A percentile compares a stretch with the other conserved stretches of the same genome.
These are phyloP conservation scores for Coracias cyanogaster DNA, from an alignment of 2,797 vertebrate species.

Conservation along the genomic window DNA sequence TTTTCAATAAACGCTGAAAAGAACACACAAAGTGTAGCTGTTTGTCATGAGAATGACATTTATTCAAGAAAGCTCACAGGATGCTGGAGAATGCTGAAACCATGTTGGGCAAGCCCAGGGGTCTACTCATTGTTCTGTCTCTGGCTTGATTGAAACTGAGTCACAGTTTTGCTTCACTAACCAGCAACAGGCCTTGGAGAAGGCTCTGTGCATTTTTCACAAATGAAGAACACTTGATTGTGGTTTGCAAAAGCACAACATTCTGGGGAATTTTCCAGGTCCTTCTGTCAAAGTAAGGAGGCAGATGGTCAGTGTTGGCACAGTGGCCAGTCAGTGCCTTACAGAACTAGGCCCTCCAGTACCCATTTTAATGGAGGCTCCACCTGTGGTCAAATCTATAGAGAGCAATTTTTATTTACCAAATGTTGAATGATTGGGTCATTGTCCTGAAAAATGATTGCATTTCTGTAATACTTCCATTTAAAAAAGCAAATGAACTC, in stretches of 20 bases:
- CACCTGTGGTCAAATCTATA: background rate
- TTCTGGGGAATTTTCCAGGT: slow-evolving; percentile 10
- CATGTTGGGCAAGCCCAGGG: background rate
- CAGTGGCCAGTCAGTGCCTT: fast-evolving
- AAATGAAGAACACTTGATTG: background rate
- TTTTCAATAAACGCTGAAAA: background rate
- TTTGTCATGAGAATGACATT: background rate
- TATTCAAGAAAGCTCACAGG: background rate
- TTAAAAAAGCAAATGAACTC: slow-evolving; percentile 25
- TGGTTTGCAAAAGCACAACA: background rate
- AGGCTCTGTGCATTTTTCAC: background rate
- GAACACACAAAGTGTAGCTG: background rate
- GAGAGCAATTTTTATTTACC: slow-evolving; percentile 33
- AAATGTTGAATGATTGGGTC: background rate
- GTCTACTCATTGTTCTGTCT: background rate
- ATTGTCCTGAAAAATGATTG: slow-evolving; percentile 1
- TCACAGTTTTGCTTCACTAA: background rate
- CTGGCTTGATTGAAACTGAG: background rate
- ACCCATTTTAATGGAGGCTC: background rate
- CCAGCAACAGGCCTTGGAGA: background rate
- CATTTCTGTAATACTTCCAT: background rate
- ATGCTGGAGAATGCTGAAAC: background rate
- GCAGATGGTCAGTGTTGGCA: slow-evolving; percentile 1
- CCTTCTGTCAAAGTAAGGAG: background rate
- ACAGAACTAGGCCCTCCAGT: background rate